Percentiles rank a stretch among this genome's conserved stretches.
Evolutionary conservation across 2,797 vertebrate genomes (phyloP).

Genomic region (Sebastes trivittatus): DNA sequence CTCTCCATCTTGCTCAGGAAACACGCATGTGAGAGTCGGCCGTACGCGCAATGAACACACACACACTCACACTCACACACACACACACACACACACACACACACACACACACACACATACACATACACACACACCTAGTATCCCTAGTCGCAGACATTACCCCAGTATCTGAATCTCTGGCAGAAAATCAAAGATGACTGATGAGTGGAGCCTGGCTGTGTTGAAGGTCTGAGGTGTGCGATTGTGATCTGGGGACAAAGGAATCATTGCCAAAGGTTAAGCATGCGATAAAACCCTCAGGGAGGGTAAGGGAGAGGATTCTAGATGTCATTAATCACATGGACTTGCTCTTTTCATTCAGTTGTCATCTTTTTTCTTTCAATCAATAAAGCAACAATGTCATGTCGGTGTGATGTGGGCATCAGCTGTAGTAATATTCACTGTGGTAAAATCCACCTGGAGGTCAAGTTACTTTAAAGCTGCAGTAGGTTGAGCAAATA

Average conservation of each 20-base stretch:
- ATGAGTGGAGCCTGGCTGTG: conserved; percentile 68
- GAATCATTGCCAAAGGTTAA: conserved; percentile 66
- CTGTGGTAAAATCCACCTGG: background rate
- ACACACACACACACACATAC: background rate
- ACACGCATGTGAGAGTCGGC: conserved; percentile 1
- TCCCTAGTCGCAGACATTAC: conserved; percentile 16
- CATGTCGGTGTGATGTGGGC: background rate
- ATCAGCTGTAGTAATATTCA: conserved; percentile 14
- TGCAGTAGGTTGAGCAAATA: too few species aligned
- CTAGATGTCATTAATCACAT: conserved; percentile 66
- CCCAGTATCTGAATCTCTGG: conserved; percentile 63
- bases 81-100: background rate
- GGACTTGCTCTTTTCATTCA: conserved; percentile 28
- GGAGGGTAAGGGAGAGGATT: conserved; percentile 30
- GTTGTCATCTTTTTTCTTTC: conserved; percentile 48
- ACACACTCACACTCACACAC: background rate
- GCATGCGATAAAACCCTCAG: conserved; percentile 39
- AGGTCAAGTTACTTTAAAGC: conserved; percentile 1
- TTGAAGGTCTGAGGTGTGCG: conserved; percentile 71
- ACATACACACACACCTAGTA: background rate
- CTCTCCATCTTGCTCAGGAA: conserved; percentile 64
- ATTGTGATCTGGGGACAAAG: conserved; percentile 73
- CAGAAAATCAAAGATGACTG: conserved; percentile 83
- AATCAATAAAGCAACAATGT: conserved; percentile 25
- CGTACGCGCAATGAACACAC: background rate